Conservation (phyloP, 2,888 invertebrate species). For the Leucophenga montana region DNA sequence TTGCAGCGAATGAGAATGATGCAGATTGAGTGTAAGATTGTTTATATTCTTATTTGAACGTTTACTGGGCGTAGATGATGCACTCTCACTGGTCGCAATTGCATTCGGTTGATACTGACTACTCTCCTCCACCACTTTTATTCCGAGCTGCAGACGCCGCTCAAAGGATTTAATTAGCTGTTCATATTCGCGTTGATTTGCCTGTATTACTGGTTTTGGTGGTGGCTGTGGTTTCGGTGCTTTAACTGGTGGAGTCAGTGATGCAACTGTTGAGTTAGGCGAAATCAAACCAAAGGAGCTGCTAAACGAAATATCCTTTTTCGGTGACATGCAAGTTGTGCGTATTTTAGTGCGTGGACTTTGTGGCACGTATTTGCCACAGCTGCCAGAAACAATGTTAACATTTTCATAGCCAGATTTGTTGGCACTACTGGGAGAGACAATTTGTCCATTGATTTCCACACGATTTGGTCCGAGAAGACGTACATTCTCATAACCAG, state of each 20-base stretch:
- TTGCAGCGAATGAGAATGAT: slow-evolving; percentile 48
- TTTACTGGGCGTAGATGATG: slow-evolving; percentile 49
- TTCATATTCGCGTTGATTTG: slow-evolving; percentile 70
- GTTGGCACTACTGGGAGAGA: slow-evolving; percentile 31
- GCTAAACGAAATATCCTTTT: slow-evolving; percentile 72
- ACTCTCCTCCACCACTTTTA: slow-evolving; percentile 71
- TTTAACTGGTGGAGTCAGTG: slow-evolving; percentile 22
- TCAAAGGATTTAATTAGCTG: slow-evolving; percentile 75
- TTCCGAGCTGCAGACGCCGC: slow-evolving; percentile 75
- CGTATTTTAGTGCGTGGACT: slow-evolving; percentile 75
- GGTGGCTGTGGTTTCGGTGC: slow-evolving; percentile 35
- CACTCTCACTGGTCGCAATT: slow-evolving; percentile 23
- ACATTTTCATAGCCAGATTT: slow-evolving; percentile 76
- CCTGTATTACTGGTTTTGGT: slow-evolving; percentile 37
- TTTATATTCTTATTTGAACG: slow-evolving; percentile 70
- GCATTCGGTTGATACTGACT: slow-evolving; percentile 48
- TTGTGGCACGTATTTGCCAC: slow-evolving; percentile 70
- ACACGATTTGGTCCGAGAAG: slow-evolving; percentile 68
- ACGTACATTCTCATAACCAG: slow-evolving; percentile 77
- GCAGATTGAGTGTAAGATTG: slow-evolving; percentile 69
- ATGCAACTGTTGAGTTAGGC: slow-evolving; percentile 22
- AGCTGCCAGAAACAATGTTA: slow-evolving; percentile 1
- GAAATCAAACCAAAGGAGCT: slow-evolving; percentile 48
- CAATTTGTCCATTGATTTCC: slow-evolving; percentile 64
- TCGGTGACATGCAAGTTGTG: slow-evolving; percentile 75